phyloP scores from a whole-genome alignment of 2,113 vertebrate species.

The Pseudonaja textilis region DNA sequence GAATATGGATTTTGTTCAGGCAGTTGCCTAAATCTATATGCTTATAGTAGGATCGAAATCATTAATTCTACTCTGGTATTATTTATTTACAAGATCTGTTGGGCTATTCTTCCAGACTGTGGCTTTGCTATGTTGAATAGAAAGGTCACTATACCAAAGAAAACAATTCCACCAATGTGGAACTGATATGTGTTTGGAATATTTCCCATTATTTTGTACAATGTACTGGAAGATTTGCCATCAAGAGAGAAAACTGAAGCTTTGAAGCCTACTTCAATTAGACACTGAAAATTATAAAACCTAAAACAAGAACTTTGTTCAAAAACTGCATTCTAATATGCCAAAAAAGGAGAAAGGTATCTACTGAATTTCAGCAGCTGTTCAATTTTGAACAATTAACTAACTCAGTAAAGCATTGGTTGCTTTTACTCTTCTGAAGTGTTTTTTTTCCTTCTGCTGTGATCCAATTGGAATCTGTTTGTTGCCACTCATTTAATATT shows the following conservation, averaged over 20 bases:
- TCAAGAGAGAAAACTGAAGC: neutral
- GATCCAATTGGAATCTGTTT: neutral
- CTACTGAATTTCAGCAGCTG: neutral
- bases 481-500: neutral
- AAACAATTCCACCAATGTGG: neutral
- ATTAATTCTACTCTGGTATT: neutral
- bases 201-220: neutral
- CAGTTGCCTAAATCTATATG: neutral
- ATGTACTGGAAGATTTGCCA: neutral
- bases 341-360: neutral
- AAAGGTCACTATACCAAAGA: neutral
- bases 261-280: neutral
- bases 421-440: neutral
- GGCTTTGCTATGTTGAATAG: neutral
- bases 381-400: neutral
- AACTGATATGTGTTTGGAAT: neutral
- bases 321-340: neutral
- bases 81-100: neutral
- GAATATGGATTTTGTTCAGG: neutral
- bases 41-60: neutral
- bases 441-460: neutral
- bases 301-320: neutral
- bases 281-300: neutral
- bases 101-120: neutral
- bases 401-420: neutral